Conservation (phyloP, 2,888 invertebrate species). For the Acanthopleura granulata region DNA sequence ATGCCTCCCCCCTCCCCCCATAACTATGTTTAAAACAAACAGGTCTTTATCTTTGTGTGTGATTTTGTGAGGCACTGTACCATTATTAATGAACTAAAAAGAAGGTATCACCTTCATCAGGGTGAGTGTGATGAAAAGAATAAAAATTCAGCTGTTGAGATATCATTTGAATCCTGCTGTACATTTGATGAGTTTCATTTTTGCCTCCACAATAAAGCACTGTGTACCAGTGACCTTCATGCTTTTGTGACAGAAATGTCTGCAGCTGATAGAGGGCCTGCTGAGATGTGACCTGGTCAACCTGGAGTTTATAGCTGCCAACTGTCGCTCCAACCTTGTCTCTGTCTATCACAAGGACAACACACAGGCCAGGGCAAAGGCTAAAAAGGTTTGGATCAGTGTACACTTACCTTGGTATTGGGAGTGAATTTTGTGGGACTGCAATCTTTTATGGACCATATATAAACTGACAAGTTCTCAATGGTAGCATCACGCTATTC, state of each 20-base stretch:
- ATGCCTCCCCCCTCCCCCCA: too few relatives aligned
- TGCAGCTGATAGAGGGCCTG: slow-evolving; percentile 46
- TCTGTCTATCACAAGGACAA: slow-evolving; percentile 16
- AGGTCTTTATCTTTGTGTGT: too few relatives aligned
- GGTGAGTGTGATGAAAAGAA: too few relatives aligned
- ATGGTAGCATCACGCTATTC: background rate
- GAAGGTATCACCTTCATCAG: too few relatives aligned
- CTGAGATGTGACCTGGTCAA: slow-evolving; percentile 42
- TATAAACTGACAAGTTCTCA: background rate
- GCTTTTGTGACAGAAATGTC: slow-evolving; percentile 35
- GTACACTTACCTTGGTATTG: background rate
- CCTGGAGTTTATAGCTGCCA: slow-evolving; percentile 36
- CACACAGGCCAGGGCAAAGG: background rate
- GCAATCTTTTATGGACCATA: too few relatives aligned
- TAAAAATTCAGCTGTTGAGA: background rate
- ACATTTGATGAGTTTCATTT: background rate
- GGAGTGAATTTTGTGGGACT: too few relatives aligned
- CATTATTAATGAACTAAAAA: too few relatives aligned
- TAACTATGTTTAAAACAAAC: too few relatives aligned
- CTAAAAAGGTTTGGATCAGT: background rate
- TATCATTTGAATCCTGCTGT: background rate
- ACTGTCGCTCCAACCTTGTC: slow-evolving; percentile 36
- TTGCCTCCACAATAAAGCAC: too few relatives aligned
- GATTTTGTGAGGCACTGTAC: too few relatives aligned
- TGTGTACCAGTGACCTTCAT: background rate